Percentiles rank a stretch among this genome's conserved stretches.
These are phyloP conservation scores for Gymnocheta viridis DNA, from an alignment of 2,888 invertebrate genomes.

Conservation along the genomic window DNA sequence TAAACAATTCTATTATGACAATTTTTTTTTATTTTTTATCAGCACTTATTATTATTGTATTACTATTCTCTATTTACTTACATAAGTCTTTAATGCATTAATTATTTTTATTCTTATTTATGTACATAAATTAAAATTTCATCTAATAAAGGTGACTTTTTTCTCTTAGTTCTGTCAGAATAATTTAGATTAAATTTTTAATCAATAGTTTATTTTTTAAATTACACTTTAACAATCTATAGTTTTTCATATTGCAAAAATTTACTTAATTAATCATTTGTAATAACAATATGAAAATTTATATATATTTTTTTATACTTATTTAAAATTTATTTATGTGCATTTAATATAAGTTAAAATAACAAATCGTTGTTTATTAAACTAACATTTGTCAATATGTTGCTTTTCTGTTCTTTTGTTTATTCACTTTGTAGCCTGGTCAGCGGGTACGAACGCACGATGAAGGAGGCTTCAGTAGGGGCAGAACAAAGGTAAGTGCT, in stretches of 20 bases:
- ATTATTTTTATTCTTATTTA: background rate
- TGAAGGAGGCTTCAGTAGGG: constrained; percentile 80
- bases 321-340: too few relatives aligned
- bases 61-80: too few relatives aligned
- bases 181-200: background rate
- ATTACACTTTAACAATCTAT: background rate
- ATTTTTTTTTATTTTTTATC: too few relatives aligned
- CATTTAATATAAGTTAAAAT: constrained; percentile 4
- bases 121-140: background rate
- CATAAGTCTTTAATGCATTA: background rate
- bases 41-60: too few relatives aligned
- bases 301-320: background rate
- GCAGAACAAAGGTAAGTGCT: constrained; percentile 79
- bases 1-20: too few relatives aligned
- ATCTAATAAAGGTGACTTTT: too few relatives aligned
- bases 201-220: background rate
- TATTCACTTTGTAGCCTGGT: constrained; percentile 76
- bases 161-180: background rate
- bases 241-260: background rate
- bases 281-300: constrained; percentile 22
- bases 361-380: constrained; percentile 48
- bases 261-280: constrained; percentile 32
- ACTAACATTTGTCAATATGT: constrained; percentile 54
- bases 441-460: constrained; percentile 80
- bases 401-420: constrained; percentile 40